These are phyloP conservation scores for Podarcis lilfordi DNA, from an alignment of 2,797 vertebrate species.

Conservation along the genomic window DNA sequence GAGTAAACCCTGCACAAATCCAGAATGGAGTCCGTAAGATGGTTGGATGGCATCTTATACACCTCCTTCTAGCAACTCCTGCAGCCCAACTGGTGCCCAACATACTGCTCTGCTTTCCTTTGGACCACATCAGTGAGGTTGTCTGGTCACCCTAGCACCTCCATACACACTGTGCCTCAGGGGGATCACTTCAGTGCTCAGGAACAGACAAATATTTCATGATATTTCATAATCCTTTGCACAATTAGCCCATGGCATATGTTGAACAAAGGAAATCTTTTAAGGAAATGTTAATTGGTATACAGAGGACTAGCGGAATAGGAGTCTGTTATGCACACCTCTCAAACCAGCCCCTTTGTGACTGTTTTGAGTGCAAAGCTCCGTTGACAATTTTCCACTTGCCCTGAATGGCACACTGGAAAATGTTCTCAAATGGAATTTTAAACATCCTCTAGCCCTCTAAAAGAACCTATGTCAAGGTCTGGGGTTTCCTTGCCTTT, in stretches of 20 bases:
- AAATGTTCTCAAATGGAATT: slow-evolving; percentile 54
- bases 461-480: slow-evolving; percentile 13
- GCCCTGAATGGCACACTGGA: slow-evolving; percentile 45
- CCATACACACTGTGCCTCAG: too few species aligned
- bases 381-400: slow-evolving; percentile 67
- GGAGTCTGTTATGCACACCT: slow-evolving; percentile 21
- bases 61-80: too few species aligned
- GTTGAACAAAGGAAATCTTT: slow-evolving; percentile 28
- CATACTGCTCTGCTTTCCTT: too few species aligned
- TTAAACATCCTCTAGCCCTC: slow-evolving; percentile 46
- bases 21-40: too few species aligned
- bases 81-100: too few species aligned
- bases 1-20: too few species aligned
- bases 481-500: not conserved
- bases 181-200: too few species aligned
- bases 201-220: slow-evolving; percentile 1
- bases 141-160: too few species aligned
- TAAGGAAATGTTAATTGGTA: slow-evolving; percentile 29
- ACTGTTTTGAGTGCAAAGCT: slow-evolving; percentile 52
- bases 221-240: slow-evolving; percentile 15
- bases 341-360: slow-evolving; percentile 15
- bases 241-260: slow-evolving; percentile 38
- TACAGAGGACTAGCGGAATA: not conserved
- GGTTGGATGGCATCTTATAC: too few species aligned
- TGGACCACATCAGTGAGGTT: too few species aligned